These are phyloP conservation scores for Orestias chungarensis DNA, from an alignment of 2,797 vertebrate genomes.

Conservation along the genomic window DNA sequence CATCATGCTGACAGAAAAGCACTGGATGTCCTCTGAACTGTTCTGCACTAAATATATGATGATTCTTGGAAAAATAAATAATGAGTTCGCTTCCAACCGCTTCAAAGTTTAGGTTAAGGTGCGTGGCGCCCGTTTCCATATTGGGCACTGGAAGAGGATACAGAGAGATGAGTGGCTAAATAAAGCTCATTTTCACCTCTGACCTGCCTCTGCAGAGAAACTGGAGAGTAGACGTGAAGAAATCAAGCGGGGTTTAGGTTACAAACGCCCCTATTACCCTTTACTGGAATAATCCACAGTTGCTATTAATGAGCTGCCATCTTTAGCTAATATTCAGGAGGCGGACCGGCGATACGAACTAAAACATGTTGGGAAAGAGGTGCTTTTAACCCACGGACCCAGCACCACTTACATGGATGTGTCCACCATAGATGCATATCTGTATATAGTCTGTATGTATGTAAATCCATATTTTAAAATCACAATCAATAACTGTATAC, in stretches of 20 bases:
- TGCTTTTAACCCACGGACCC: too few species aligned
- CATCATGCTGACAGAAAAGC: conserved; percentile 72
- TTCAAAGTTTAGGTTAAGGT: conserved; percentile 47
- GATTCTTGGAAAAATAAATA: conserved; percentile 32
- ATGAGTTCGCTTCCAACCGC: conserved; percentile 11
- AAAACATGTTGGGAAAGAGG: conserved; percentile 31
- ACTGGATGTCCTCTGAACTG: conserved; percentile 66
- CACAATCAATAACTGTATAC: too few species aligned
- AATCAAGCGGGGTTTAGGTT: conserved; percentile 67
- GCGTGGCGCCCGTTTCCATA: conserved; percentile 55
- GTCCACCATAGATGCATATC: too few species aligned
- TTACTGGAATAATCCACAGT: conserved; percentile 76
- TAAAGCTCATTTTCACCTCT: conserved; percentile 74
- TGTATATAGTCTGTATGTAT: too few species aligned
- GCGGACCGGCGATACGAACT: conserved; percentile 37
- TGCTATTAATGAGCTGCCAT: conserved; percentile 61
- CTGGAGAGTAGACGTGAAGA: conserved; percentile 60
- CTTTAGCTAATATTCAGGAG: conserved; percentile 32
- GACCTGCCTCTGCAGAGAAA: conserved; percentile 74
- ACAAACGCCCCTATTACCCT: conserved; percentile 55
- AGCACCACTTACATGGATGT: too few species aligned
- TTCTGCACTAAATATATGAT: conserved; percentile 40
- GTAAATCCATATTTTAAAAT: too few species aligned
- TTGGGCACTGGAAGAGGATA: conserved; percentile 67
- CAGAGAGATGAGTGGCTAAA: conserved; percentile 71